phyloP scores from a whole-genome alignment of 2,113 vertebrate species.

The Sisor rabdophorus region DNA sequence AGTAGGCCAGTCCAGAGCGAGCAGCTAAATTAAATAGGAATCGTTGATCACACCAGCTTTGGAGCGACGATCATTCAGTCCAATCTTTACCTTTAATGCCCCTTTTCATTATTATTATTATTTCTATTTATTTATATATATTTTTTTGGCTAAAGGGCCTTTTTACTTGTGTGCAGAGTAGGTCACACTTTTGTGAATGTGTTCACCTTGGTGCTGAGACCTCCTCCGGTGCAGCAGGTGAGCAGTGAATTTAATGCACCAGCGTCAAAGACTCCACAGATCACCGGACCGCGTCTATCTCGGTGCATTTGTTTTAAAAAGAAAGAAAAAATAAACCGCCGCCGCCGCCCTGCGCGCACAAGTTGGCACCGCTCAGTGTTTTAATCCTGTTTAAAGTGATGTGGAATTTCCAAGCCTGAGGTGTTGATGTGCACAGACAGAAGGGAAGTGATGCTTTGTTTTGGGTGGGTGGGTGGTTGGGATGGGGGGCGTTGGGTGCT shows the following conservation, averaged over 20 bases:
- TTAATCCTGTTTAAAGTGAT: constrained; percentile 15
- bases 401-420: neutral
- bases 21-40: constrained; percentile 42
- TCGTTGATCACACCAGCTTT: constrained; percentile 42
- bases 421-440: neutral
- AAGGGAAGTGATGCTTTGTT: constrained; percentile 3
- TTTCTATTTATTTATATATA: too few relatives aligned
- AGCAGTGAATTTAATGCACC: neutral
- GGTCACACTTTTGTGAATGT: constrained; percentile 13
- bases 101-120: neutral
- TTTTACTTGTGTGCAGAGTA: constrained; percentile 15
- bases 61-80: neutral
- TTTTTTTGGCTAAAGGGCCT: constrained; percentile 26
- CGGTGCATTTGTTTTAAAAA: neutral
- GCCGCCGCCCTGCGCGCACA: neutral
- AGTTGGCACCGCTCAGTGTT: neutral
- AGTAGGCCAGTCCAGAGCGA: constrained; percentile 43
- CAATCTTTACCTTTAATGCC: constrained; percentile 16
- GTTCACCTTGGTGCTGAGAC: constrained; percentile 40
- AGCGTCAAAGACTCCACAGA: constrained; percentile 3
- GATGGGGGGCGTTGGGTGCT: too few relatives aligned
- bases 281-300: neutral
- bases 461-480: neutral
- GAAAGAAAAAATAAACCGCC: too few relatives aligned
- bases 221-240: constrained; percentile 17